These are phyloP conservation scores for Drosophila elegans DNA, from an alignment of 1,140 invertebrate genomes.

Conservation along the genomic window DNA sequence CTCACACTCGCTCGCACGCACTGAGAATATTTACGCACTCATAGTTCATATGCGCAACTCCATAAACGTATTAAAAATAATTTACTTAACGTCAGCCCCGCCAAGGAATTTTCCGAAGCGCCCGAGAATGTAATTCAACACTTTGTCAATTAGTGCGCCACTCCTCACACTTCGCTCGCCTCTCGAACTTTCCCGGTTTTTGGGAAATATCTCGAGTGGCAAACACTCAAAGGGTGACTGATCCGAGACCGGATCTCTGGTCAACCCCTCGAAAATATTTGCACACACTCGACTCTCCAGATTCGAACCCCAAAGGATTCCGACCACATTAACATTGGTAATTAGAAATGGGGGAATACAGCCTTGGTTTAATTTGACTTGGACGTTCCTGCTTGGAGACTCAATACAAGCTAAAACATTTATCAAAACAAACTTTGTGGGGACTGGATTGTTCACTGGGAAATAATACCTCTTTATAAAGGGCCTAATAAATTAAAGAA, in stretches of 20 bases:
- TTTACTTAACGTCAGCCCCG: conserved; percentile 81
- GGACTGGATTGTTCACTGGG: conserved; percentile 16
- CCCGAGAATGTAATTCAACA: conserved; percentile 75
- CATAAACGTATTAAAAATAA: conserved; percentile 85
- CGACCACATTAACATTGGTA: conserved; percentile 69
- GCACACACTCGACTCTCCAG: conserved; percentile 50
- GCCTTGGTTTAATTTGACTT: conserved; percentile 5
- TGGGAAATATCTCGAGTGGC: conserved; percentile 35
- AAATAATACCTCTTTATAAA: neutral
- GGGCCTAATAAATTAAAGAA: too few species aligned
- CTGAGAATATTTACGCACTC: conserved; percentile 42
- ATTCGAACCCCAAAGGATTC: conserved; percentile 64
- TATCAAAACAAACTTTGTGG: conserved; percentile 44
- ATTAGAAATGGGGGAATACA: conserved; percentile 57
- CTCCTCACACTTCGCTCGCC: neutral
- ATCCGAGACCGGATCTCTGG: conserved; percentile 22
- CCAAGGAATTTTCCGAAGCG: conserved; percentile 52
- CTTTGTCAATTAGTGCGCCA: conserved; percentile 74
- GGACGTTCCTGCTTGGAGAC: conserved; percentile 30
- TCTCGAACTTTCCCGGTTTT: conserved; percentile 13
- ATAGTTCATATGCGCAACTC: conserved; percentile 67
- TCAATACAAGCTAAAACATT: conserved; percentile 39
- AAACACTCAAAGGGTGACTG: conserved; percentile 67
- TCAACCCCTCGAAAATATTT: conserved; percentile 43
- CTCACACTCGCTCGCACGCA: conserved; percentile 30